Conservation (phyloP, 2,113 vertebrate species). For the Fulica atra region DNA sequence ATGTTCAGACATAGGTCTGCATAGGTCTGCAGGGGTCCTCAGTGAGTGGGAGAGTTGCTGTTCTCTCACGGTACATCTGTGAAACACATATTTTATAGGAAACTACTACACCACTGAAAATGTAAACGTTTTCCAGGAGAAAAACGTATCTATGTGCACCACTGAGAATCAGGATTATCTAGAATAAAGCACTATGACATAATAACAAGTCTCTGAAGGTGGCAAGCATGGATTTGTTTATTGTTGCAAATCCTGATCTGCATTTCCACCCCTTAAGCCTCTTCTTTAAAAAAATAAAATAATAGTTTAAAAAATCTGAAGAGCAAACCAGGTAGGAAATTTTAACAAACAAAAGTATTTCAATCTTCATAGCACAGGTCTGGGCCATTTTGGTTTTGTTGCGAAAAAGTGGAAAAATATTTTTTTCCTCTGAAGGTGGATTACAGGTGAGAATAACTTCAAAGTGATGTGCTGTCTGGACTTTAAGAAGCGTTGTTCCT, state of each 20-base stretch:
- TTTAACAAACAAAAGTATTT: neutral
- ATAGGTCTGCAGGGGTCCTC: accelerated
- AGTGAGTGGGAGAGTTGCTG: neutral
- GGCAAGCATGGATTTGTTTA: neutral
- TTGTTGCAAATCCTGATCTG: neutral
- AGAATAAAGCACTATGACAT: neutral
- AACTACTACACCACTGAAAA: neutral
- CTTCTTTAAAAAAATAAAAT: neutral
- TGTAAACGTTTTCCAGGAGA: neutral
- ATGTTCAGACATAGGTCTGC: neutral
- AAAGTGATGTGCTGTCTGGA: neutral
- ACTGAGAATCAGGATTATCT: neutral
- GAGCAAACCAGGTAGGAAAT: neutral
- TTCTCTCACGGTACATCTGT: neutral
- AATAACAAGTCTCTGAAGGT: neutral
- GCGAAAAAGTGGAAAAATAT: neutral
- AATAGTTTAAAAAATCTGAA: neutral
- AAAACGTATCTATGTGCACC: neutral
- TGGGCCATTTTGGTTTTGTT: neutral
- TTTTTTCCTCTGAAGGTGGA: neutral
- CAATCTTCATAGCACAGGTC: neutral
- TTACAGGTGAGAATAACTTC: neutral
- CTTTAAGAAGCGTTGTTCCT: neutral
- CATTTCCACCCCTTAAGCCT: neutral
- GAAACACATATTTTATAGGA: neutral